phyloP scores from a whole-genome alignment of 2,797 vertebrate species.

The Poeciliopsis gracilis region DNA sequence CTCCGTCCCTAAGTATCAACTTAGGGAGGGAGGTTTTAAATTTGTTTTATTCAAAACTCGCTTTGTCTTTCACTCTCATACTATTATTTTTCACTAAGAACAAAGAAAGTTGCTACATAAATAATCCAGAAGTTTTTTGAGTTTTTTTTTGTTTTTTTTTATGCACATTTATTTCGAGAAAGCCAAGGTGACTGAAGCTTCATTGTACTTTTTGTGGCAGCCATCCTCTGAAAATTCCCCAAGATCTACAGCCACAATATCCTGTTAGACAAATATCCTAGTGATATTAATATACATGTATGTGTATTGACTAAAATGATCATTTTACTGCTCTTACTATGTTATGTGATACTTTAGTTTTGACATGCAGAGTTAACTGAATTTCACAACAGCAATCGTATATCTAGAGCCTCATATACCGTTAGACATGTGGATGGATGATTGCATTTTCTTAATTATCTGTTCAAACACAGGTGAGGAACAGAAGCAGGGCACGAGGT shows the following conservation, averaged over 20 bases:
- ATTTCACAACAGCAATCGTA: conserved; percentile 1
- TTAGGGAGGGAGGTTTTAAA: too few relatives aligned
- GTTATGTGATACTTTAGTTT: neutral
- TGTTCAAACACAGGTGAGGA: conserved; percentile 3
- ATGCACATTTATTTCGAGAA: neutral
- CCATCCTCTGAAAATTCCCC: neutral
- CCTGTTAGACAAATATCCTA: neutral
- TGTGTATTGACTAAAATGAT: neutral
- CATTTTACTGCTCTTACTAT: neutral
- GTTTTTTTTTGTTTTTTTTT: neutral
- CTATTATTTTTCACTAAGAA: neutral
- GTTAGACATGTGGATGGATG: neutral
- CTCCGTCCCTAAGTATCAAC: too few relatives aligned
- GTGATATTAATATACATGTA: neutral
- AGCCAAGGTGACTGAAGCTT: neutral
- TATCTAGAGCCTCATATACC: neutral
- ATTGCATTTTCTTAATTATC: neutral
- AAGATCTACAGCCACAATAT: neutral
- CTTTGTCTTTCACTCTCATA: neutral
- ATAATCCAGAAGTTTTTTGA: neutral
- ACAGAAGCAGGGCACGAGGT: conserved; percentile 38
- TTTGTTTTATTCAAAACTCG: neutral
- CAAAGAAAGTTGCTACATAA: neutral
- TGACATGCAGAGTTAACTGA: neutral
- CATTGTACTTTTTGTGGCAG: neutral